Percentiles rank a stretch among this genome's conserved stretches.
Conservation (phyloP, 23 tunicate genomes). For the Botrylloides violaceus region DNA sequence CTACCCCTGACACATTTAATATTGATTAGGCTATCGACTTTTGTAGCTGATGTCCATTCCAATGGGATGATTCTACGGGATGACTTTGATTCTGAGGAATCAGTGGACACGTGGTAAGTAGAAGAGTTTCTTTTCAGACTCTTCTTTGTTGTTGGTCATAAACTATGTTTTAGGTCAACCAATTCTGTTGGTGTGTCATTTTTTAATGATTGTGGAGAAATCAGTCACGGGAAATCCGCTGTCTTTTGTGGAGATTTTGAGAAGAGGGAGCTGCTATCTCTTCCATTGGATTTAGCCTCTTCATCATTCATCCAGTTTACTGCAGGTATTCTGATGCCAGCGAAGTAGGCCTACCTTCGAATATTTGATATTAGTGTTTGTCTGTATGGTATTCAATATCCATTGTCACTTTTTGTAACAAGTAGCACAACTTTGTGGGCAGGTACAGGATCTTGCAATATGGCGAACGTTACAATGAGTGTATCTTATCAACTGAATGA, state of each 20-base stretch:
- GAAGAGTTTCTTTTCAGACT: too few species aligned
- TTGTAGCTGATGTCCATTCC: slow-evolving; percentile 19
- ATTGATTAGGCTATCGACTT: too few species aligned
- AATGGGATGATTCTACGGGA: slow-evolving; percentile 46
- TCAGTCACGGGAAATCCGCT: slow-evolving; percentile 49
- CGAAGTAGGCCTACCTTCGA: too few species aligned
- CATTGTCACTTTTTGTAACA: background rate
- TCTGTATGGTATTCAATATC: too few species aligned
- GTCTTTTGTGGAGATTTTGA: slow-evolving; percentile 34
- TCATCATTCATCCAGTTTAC: slow-evolving; percentile 43
- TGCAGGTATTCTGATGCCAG: too few species aligned
- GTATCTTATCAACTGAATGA: background rate
- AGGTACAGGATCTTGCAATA: slow-evolving; percentile 8
- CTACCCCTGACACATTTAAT: too few species aligned
- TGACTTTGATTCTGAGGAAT: slow-evolving; percentile 49
- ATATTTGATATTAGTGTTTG: too few species aligned
- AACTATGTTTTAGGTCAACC: slow-evolving; percentile 25
- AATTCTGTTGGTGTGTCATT: slow-evolving; percentile 19
- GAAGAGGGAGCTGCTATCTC: slow-evolving; percentile 27
- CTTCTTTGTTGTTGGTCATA: too few species aligned
- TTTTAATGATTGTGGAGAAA: slow-evolving; percentile 17
- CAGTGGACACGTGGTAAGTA: slow-evolving; percentile 32
- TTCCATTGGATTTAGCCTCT: slow-evolving; percentile 29
- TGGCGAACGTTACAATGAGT: background rate
- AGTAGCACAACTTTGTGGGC: background rate